Conservation (phyloP, 37 sponge, comb jelly and placozoan genomes). For the Cladorhizidae sp. region DNA sequence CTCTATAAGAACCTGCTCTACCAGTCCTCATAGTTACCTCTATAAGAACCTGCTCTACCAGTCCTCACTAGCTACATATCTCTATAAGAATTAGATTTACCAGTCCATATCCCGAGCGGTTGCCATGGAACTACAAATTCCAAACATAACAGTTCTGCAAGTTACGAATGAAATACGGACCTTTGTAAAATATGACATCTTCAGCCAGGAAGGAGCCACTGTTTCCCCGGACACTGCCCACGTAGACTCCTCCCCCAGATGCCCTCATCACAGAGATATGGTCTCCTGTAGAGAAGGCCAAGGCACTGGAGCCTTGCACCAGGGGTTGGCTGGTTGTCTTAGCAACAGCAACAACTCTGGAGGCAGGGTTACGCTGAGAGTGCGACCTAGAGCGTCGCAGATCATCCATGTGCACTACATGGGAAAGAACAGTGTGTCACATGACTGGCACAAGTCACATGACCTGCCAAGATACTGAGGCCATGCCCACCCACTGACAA, state of each 20-base stretch:
- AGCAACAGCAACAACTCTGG: slow-evolving; percentile 29
- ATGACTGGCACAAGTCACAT: neutral
- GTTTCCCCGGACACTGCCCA: slow-evolving; percentile 28
- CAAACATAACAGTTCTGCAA: no score
- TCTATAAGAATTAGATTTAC: no score
- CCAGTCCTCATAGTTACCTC: no score
- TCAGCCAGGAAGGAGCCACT: slow-evolving; percentile 56
- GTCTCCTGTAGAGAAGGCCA: slow-evolving; percentile 46
- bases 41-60: no score
- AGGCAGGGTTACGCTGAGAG: neutral
- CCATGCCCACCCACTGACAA: no score
- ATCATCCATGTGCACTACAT: neutral
- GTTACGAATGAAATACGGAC: no score
- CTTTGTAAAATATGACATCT: slow-evolving; percentile 47
- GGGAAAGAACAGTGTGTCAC: neutral
- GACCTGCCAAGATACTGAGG: no score
- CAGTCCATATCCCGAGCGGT: no score
- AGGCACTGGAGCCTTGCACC: slow-evolving; percentile 3
- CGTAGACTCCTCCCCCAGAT: slow-evolving; percentile 13
- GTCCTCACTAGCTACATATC: no score
- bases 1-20: no score
- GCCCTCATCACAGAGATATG: slow-evolving; percentile 19
- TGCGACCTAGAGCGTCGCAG: neutral
- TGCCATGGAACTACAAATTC: no score
- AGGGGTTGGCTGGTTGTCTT: slow-evolving; percentile 22